Percentiles rank a stretch among this genome's conserved stretches.
Conservation (phyloP, 2,113 vertebrate genomes). For the Fulmarus glacialis region DNA sequence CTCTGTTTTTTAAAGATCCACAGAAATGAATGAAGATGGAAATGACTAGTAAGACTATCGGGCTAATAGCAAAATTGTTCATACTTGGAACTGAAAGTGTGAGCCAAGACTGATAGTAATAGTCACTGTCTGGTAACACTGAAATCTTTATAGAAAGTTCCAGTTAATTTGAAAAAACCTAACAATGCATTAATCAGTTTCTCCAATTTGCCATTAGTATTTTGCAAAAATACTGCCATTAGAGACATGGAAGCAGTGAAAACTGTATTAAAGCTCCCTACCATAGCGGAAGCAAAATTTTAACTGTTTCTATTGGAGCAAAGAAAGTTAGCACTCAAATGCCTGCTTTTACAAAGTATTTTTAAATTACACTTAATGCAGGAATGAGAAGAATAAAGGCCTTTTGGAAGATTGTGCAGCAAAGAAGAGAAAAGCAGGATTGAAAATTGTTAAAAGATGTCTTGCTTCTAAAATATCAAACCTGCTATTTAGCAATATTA, state of each 20-base stretch:
- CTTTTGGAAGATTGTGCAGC: slow-evolving; percentile 72
- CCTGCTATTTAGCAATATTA: slow-evolving; percentile 81
- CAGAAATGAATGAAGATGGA: neutral
- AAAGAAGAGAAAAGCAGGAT: slow-evolving; percentile 78
- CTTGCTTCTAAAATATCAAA: slow-evolving; percentile 68
- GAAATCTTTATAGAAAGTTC: neutral
- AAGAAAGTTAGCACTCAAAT: neutral
- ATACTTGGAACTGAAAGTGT: neutral
- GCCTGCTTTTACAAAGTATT: neutral
- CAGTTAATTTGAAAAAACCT: neutral
- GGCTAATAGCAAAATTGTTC: neutral
- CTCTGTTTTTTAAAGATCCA: neutral
- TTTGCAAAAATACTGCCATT: neutral
- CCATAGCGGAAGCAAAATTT: slow-evolving; percentile 53
- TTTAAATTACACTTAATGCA: slow-evolving; percentile 55
- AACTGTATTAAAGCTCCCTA: slow-evolving; percentile 34
- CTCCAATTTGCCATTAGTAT: neutral
- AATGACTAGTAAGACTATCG: neutral
- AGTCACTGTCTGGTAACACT: neutral
- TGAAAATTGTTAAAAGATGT: slow-evolving; percentile 61
- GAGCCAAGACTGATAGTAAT: neutral
- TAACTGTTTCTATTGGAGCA: slow-evolving; percentile 29
- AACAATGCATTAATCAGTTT: neutral
- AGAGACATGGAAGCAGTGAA: slow-evolving; percentile 14
- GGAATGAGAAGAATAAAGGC: slow-evolving; percentile 71